Evolutionary conservation across 2,797 vertebrate species (phyloP), one percentile per base, ranked within the genome.

Genomic region (Sebastes umbrosus): DNA sequence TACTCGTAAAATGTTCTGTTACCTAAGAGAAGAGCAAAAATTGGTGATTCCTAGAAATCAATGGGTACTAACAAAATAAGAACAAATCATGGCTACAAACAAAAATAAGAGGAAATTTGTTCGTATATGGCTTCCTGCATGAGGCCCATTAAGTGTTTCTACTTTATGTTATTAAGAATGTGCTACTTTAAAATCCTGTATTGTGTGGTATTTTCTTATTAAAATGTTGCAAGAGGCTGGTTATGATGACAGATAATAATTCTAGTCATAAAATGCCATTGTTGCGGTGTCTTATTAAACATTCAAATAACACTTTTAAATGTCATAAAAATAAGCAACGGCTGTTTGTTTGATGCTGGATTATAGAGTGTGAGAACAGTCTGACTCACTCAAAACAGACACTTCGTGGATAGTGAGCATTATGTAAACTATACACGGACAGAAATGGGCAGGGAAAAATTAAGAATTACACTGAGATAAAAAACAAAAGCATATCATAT

Each of bases 331-430:
- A 22, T 9, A 73, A 65, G 18, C 27, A 64, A 20, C 10, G 7
- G 6, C 36, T 29, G 22, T 60, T 43, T 59, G 5, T 72, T 81
- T 63, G 14, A n/a, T 69, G 12, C 13, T 58, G 46, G 46, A 50
- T 73, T 74, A 31, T 18, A 63, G 27, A 60, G 25, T 75, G 69
- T 72, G 10, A 55, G 8, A 60, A 77, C 36, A 62, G 75, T 16
- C 4, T 65, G 11, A 50, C 34, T 52, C 50, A 39, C 22, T 31
- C 20, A 75, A 55, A 39, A 58, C 76, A 62, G 4, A 43, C n/a
- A 55, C 39, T 31, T 18, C 6, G 16, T 58, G 2, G n/a, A 59
- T 39, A 4, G 7, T n/a, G 11, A 62, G 24, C 36, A 54, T 46
- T 62, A 62, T 55, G 31, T 43, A 22, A 39, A 66, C 3, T 32